A percentile compares a stretch with the other conserved stretches of the same genome.
phyloP scores from a whole-genome alignment of 2,113 vertebrate genomes.

The Cervus canadensis region DNA sequence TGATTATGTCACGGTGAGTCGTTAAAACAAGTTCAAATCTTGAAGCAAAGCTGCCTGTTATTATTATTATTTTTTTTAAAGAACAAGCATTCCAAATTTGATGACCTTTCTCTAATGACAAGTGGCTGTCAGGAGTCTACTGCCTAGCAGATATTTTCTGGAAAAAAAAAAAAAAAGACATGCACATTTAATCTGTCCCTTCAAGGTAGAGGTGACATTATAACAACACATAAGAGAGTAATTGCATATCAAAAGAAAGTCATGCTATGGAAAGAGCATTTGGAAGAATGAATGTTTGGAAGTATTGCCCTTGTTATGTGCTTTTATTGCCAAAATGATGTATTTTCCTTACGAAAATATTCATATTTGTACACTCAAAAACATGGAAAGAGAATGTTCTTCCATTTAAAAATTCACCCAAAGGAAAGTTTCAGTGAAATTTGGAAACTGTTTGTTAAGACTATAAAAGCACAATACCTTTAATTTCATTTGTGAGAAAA shows the following conservation, averaged over 20 bases:
- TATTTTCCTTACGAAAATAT: background rate
- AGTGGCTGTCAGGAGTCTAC: background rate
- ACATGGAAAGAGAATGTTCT: background rate
- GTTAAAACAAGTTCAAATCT: background rate
- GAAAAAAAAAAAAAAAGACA: background rate
- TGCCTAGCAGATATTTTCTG: background rate
- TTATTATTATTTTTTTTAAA: background rate
- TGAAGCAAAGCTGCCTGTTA: background rate
- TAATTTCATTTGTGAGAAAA: background rate
- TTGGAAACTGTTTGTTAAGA: constrained; percentile 10
- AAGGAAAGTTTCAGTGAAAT: background rate
- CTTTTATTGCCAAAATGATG: constrained; percentile 7
- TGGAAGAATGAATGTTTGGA: constrained; percentile 15
- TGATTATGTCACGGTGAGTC: background rate
- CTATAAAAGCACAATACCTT: background rate
- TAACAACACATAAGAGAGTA: constrained; percentile 27
- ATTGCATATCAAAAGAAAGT: background rate
- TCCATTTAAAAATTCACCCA: background rate
- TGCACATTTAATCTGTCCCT: background rate
- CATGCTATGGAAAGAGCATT: background rate
- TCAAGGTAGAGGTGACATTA: constrained; percentile 40
- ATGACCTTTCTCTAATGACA: constrained; percentile 46
- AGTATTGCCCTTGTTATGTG: background rate
- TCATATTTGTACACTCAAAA: background rate
- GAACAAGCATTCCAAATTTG: constrained; percentile 21